Evolutionary conservation across 1,140 invertebrate species (phyloP).

Genomic region (Scaptomyza hsui): DNA sequence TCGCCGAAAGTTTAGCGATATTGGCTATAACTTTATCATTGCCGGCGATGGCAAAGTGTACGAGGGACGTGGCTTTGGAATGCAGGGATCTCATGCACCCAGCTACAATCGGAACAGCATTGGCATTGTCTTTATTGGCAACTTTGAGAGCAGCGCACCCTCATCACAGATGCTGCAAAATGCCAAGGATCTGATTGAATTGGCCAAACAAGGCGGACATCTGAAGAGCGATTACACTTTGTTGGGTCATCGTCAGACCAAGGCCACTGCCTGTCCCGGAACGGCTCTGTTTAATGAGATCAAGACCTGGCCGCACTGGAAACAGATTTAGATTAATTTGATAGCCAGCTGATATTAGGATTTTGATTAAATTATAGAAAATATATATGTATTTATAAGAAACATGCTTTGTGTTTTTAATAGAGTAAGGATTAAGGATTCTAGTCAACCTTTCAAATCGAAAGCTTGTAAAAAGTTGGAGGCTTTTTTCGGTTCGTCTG

Average conservation of each 20-base stretch:
- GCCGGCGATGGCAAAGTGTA: conserved; percentile 86
- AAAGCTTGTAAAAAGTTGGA: too few species aligned
- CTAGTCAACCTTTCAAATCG: too few species aligned
- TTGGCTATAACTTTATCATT: conserved; percentile 87
- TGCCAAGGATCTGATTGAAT: conserved; percentile 86
- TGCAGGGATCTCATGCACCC: conserved; percentile 87
- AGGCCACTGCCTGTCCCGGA: conserved; percentile 89
- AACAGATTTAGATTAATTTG: conserved; percentile 39
- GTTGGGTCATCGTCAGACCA: conserved; percentile 88
- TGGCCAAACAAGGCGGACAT: conserved; percentile 85
- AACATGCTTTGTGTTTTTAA: too few species aligned
- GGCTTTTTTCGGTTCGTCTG: too few species aligned
- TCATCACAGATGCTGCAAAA: conserved; percentile 86
- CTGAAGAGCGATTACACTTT: conserved; percentile 83
- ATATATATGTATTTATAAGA: too few species aligned
- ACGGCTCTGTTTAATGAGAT: conserved; percentile 85
- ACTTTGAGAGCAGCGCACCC: conserved; percentile 85
- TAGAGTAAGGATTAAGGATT: too few species aligned
- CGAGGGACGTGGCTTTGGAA: conserved; percentile 90
- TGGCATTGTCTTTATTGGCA: conserved; percentile 88
- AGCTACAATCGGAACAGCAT: conserved; percentile 88
- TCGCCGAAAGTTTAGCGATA: conserved; percentile 87
- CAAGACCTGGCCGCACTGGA: conserved; percentile 85
- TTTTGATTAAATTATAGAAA: too few species aligned
- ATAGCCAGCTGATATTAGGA: too few species aligned